Evolutionary conservation across 2,888 invertebrate genomes (phyloP).

Genomic region (Drosophila prolongata): DNA sequence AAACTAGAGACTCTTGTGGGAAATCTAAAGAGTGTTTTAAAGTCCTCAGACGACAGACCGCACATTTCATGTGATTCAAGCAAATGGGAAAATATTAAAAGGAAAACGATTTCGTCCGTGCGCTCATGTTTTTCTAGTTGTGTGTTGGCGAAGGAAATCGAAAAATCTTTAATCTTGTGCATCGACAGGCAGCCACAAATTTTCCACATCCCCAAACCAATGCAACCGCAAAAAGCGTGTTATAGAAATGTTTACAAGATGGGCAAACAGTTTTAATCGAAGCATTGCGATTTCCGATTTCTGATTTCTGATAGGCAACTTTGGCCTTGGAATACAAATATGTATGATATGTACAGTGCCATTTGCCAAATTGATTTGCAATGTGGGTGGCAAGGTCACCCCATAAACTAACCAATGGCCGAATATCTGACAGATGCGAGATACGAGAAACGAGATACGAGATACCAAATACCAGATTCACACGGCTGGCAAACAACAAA

Average conservation of each 20-base stretch:
- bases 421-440: constrained; percentile 11
- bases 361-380: constrained; percentile 37
- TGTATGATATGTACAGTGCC: neutral
- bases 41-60: neutral
- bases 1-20: no score
- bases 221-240: constrained; percentile 13
- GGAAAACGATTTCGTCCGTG: constrained; percentile 11
- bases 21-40: neutral
- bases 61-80: neutral
- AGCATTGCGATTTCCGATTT: constrained; percentile 22
- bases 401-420: neutral
- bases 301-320: constrained; percentile 5
- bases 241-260: constrained; percentile 30
- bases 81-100: constrained; percentile 12
- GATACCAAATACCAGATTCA: neutral
- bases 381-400: constrained; percentile 5
- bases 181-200: constrained; percentile 24
- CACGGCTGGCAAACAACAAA: constrained; percentile 1
- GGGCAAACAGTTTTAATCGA: constrained; percentile 27
- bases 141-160: constrained; percentile 14
- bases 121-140: constrained; percentile 7
- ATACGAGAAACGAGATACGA: constrained; percentile 1
- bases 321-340: neutral
- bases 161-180: constrained; percentile 37
- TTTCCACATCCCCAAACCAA: constrained; percentile 3